A percentile compares a stretch with the other conserved stretches of the same genome.
Conservation (phyloP, 2,797 vertebrate genomes). For the Psittacula derbiana region DNA sequence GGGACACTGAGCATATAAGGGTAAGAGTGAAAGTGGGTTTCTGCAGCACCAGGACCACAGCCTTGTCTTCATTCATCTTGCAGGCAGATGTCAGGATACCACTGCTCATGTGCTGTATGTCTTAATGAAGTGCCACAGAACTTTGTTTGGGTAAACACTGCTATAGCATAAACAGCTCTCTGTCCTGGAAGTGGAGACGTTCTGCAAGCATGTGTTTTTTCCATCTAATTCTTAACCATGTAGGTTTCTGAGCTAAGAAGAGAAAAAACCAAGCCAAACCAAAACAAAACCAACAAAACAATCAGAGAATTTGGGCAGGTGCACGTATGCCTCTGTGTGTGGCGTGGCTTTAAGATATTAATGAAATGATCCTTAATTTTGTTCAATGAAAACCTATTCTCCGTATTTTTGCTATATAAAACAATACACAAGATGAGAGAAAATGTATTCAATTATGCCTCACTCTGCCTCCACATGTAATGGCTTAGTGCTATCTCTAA, state of each 20-base stretch:
- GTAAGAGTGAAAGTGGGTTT: neutral
- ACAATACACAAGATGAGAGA: neutral
- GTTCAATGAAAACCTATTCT: constrained; percentile 3
- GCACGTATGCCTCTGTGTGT: neutral
- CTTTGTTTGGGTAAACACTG: neutral
- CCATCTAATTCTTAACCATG: neutral
- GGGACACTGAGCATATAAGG: rapidly evolving
- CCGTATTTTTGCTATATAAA: neutral
- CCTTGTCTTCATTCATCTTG: neutral
- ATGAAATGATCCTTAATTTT: constrained; percentile 33
- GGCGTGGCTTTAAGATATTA: constrained; percentile 50
- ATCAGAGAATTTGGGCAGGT: neutral
- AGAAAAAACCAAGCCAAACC: neutral
- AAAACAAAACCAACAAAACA: neutral
- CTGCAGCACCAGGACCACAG: neutral
- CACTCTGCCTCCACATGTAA: neutral
- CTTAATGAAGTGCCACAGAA: neutral
- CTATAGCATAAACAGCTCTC: neutral
- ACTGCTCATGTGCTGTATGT: neutral
- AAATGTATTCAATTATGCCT: constrained; percentile 32
- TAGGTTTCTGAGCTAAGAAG: neutral
- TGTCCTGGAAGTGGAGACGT: neutral
- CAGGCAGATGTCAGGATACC: neutral
- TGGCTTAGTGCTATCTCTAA: constrained; percentile 15
- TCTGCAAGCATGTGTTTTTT: constrained; percentile 26